These are phyloP conservation scores for Alitta virens DNA, from an alignment of 2,888 invertebrate genomes.

Conservation along the genomic window DNA sequence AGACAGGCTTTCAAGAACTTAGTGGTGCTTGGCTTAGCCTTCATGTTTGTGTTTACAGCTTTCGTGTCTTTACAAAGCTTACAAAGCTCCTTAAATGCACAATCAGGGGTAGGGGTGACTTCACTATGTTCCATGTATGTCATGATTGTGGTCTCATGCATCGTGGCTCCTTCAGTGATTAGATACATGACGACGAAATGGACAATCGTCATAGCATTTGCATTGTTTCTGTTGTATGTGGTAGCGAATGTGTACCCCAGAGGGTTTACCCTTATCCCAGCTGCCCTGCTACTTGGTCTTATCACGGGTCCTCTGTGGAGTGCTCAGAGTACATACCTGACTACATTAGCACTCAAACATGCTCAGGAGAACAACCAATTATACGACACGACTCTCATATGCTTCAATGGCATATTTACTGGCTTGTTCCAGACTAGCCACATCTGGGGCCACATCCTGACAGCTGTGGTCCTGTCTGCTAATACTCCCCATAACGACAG, in stretches of 20 bases:
- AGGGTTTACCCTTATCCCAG: constrained; percentile 44
- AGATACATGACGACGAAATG: constrained; percentile 47
- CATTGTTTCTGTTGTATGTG: constrained; percentile 45
- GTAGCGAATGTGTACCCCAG: constrained; percentile 48
- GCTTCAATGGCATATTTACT: constrained; percentile 51
- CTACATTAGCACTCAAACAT: constrained; percentile 47
- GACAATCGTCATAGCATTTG: constrained; percentile 47
- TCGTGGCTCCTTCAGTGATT: constrained; percentile 50
- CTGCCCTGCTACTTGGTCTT: constrained; percentile 43
- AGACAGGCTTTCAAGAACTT: constrained; percentile 44
- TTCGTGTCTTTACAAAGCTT: constrained; percentile 50
- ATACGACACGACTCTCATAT: constrained; percentile 43
- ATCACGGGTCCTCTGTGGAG: constrained; percentile 51
- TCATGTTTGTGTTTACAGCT: constrained; percentile 51
- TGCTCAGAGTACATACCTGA: constrained; percentile 50
- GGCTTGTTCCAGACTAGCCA: constrained; percentile 48
- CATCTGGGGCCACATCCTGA: constrained; percentile 52
- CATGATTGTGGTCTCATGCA: constrained; percentile 48
- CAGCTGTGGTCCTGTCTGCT: constrained; percentile 38
- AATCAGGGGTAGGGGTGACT: constrained; percentile 42
- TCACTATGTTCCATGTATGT: constrained; percentile 50
- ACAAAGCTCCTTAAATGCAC: constrained; percentile 47
- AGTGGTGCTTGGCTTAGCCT: constrained; percentile 43
- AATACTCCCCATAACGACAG: constrained; percentile 16
- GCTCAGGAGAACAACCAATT: constrained; percentile 39